Percentiles rank a stretch among this genome's conserved stretches.
These are phyloP conservation scores for Pseudocheirus occidentalis DNA, from an alignment of 2,797 vertebrate genomes.

Conservation along the genomic window DNA sequence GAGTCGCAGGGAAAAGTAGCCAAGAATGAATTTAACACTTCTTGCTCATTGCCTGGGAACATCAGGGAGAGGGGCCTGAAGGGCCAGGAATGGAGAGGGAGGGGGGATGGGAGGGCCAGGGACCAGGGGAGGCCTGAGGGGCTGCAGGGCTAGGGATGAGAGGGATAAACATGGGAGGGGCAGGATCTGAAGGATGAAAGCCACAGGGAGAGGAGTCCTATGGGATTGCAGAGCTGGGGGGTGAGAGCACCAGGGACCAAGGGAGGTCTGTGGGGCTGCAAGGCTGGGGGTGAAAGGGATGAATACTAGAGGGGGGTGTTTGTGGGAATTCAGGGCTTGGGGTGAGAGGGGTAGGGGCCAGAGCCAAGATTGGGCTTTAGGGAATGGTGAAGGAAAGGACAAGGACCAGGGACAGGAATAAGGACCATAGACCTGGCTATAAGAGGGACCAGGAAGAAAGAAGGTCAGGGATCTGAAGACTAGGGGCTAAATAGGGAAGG, in stretches of 20 bases:
- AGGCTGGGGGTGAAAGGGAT: constrained; percentile 40
- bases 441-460: not conserved
- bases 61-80: constrained; percentile 76
- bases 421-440: constrained; percentile 11
- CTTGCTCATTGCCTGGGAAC: constrained; percentile 84
- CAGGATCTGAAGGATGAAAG: too few species aligned
- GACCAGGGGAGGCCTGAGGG: constrained; percentile 36
- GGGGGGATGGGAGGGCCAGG: constrained; percentile 52
- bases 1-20: constrained; percentile 88
- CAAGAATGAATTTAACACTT: constrained; percentile 88
- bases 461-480: not conserved
- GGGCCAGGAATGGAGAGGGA: not conserved
- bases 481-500: not conserved
- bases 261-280: not conserved
- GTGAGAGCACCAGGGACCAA: constrained; percentile 61
- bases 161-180: not conserved
- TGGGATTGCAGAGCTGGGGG: not conserved
- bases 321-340: not conserved
- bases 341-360: constrained; percentile 57
- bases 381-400: not conserved
- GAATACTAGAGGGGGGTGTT: constrained; percentile 39
- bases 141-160: not conserved
- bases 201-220: constrained; percentile 28
- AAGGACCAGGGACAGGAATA: constrained; percentile 65
- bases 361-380: not conserved